Evolutionary conservation across 2,888 invertebrate genomes (phyloP).

Genomic region (Bombylius discolor): DNA sequence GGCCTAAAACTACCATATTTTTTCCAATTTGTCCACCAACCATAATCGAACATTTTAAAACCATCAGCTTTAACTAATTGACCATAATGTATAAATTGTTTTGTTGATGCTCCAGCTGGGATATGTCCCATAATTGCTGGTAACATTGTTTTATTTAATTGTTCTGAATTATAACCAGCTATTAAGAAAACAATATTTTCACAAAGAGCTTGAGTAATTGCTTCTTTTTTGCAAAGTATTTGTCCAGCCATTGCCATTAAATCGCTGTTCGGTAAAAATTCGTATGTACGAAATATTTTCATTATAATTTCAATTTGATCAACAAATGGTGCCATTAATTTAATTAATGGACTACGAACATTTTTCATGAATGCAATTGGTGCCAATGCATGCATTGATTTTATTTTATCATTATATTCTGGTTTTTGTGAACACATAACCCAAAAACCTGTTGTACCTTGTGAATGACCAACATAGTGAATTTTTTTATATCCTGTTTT

Average conservation of each 20-base stretch:
- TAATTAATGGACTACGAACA: conserved; percentile 36
- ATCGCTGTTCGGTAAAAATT: conserved; percentile 44
- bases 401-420: conserved; percentile 42
- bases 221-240: conserved; percentile 37
- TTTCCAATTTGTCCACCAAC: conserved; percentile 18
- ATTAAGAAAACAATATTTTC: conserved; percentile 46
- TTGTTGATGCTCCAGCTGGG: conserved; percentile 43
- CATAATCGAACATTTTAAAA: conserved; percentile 25
- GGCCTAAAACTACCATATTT: conserved; percentile 29
- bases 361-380: conserved; percentile 44
- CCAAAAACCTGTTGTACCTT: conserved; percentile 38
- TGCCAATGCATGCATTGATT: conserved; percentile 41
- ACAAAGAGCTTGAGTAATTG: conserved; percentile 42
- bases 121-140: conserved; percentile 42
- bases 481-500: conserved; percentile 32
- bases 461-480: conserved; percentile 43
- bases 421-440: conserved; percentile 41
- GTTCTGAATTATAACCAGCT: conserved; percentile 44
- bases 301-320: conserved; percentile 7
- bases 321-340: conserved; percentile 41
- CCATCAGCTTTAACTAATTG: conserved; percentile 36
- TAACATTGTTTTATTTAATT: conserved; percentile 45
- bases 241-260: conserved; percentile 38
- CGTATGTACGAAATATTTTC: conserved; percentile 25
- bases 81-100: conserved; percentile 44